Conservation (phyloP, 2,888 invertebrate genomes). For the Anoplius nigerrimus region DNA sequence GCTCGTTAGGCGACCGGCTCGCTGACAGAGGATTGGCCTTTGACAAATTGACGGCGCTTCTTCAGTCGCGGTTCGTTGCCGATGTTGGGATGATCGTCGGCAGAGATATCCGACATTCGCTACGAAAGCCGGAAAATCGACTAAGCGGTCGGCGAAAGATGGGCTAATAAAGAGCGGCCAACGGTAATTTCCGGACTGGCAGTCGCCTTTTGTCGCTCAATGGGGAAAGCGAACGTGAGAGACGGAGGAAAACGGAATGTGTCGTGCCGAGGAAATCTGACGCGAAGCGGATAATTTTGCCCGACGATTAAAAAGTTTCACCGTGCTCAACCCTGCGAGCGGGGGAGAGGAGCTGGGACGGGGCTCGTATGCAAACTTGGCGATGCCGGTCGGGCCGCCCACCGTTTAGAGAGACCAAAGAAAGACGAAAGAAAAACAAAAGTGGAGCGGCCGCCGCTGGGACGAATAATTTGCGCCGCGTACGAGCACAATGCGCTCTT, state of each 20-base stretch:
- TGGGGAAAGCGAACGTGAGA: slow-evolving; percentile 3
- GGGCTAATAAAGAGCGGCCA: too few species aligned
- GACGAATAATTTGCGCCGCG: background rate
- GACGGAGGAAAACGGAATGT: background rate
- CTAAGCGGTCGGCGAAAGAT: too few species aligned
- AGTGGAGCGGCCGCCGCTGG: background rate
- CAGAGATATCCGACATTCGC: too few species aligned
- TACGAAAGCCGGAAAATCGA: too few species aligned
- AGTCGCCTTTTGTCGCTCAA: background rate
- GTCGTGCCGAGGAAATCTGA: background rate
- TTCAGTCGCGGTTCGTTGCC: too few species aligned
- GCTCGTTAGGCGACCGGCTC: too few species aligned
- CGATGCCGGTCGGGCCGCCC: background rate
- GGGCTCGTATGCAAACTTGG: background rate
- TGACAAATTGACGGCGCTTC: too few species aligned
- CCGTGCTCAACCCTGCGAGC: background rate
- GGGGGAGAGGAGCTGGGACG: background rate
- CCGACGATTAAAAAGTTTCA: background rate
- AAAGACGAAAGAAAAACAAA: background rate
- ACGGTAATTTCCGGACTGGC: too few species aligned
- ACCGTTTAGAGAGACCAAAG: background rate
- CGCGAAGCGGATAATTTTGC: background rate
- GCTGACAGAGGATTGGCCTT: too few species aligned
- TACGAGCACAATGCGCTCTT: slow-evolving; percentile 2
- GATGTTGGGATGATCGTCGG: too few species aligned